Conservation (phyloP, 2,797 vertebrate genomes). For the Lagorchestes hirsutus region DNA sequence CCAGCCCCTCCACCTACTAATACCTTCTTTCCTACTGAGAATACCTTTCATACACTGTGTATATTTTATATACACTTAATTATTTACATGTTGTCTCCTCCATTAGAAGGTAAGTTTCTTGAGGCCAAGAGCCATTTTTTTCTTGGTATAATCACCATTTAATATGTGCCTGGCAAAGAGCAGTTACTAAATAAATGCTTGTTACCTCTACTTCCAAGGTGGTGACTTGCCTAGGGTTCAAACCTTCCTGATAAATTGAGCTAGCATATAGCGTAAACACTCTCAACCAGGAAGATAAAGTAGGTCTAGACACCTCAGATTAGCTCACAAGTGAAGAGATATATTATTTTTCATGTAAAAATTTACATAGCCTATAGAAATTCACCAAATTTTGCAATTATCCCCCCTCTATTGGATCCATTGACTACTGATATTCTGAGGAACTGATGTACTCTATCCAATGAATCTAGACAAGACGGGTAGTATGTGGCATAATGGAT, state of each 20-base stretch:
- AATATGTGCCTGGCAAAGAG: background rate
- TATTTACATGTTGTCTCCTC: background rate
- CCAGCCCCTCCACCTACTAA: background rate
- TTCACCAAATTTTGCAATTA: background rate
- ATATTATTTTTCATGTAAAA: background rate
- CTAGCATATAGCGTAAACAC: background rate
- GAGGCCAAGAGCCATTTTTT: background rate
- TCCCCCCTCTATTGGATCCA: background rate
- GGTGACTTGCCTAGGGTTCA: background rate
- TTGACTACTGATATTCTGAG: background rate
- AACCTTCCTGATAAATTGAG: background rate
- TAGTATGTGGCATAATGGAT: background rate
- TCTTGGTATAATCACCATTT: background rate
- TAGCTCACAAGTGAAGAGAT: background rate
- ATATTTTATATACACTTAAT: background rate
- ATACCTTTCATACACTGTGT: background rate
- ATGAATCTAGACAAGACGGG: background rate
- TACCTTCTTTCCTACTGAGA: background rate
- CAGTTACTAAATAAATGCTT: background rate
- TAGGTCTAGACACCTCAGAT: background rate
- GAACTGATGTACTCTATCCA: background rate
- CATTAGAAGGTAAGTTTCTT: background rate
- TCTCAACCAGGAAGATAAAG: background rate
- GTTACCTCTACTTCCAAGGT: background rate
- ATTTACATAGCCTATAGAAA: background rate